Percentiles rank a stretch among this genome's conserved stretches.
Conservation (phyloP, 2,797 vertebrate genomes). For the Anguilla megastoma region DNA sequence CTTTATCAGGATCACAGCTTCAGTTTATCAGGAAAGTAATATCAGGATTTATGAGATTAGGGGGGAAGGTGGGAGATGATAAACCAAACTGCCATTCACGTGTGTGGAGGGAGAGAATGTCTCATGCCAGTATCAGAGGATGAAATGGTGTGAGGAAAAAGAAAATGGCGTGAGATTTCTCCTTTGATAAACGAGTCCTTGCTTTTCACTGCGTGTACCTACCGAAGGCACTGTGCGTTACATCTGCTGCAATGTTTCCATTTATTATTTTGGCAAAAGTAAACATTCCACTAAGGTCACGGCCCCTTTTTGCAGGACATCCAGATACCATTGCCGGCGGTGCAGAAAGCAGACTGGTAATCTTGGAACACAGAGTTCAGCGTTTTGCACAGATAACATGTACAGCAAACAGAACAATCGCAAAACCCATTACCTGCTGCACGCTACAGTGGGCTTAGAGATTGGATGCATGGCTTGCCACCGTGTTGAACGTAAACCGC, state of each 20-base stretch:
- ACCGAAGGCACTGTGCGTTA: background rate
- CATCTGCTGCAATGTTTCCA: background rate
- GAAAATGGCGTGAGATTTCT: background rate
- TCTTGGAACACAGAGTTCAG: background rate
- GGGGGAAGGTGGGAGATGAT: background rate
- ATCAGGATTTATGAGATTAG: background rate
- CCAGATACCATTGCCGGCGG: background rate
- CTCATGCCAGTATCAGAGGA: background rate
- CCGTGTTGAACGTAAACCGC: background rate
- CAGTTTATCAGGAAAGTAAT: background rate
- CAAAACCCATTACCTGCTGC: slow-evolving; percentile 6
- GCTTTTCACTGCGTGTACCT: background rate
- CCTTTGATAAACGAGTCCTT: background rate
- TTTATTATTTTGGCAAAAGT: background rate
- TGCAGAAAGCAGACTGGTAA: background rate
- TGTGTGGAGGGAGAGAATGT: background rate
- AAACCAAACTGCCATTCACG: background rate
- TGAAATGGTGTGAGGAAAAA: background rate
- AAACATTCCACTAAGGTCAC: background rate
- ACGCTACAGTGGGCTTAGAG: background rate
- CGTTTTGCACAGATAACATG: background rate
- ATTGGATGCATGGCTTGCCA: slow-evolving; percentile 4
- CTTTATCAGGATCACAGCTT: background rate
- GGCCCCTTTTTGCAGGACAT: background rate
- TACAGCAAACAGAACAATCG: background rate